Evolutionary conservation across 1,140 invertebrate genomes (phyloP).

Genomic region (Hypsibius dujardini): DNA sequence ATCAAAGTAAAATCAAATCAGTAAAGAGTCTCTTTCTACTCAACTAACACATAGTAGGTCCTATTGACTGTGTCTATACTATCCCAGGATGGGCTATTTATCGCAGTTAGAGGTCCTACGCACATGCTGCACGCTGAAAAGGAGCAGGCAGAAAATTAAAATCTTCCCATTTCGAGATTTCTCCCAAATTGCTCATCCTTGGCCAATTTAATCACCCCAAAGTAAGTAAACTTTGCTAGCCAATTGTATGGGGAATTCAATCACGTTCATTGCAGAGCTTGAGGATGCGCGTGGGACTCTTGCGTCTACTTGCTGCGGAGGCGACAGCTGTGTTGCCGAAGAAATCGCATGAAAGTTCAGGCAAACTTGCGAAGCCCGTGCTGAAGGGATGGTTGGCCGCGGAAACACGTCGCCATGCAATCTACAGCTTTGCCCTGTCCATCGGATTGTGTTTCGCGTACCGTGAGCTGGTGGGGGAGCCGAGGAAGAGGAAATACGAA

Average conservation of each 20-base stretch:
- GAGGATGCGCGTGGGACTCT: not conserved
- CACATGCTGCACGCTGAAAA: not conserved
- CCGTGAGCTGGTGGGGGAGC: not conserved
- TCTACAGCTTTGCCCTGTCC: constrained; percentile 2
- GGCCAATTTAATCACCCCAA: not conserved
- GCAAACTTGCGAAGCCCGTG: not conserved
- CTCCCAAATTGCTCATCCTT: not conserved
- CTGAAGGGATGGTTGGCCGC: not conserved
- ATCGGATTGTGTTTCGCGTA: not conserved
- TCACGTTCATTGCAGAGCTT: not conserved
- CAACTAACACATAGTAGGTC: too few relatives aligned
- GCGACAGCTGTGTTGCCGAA: not conserved
- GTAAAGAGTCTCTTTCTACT: too few relatives aligned
- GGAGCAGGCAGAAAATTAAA: not conserved
- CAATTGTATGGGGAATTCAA: not conserved
- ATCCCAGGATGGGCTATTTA: too few relatives aligned
- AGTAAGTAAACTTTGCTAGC: not conserved
- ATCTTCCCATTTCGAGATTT: not conserved
- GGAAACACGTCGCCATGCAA: not conserved
- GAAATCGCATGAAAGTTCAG: not conserved
- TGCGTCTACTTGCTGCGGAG: not conserved
- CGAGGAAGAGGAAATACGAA: constrained; percentile 6
- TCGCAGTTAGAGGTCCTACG: not conserved
- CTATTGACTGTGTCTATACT: too few relatives aligned
- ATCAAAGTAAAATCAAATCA: too few relatives aligned